These are phyloP conservation scores for Bellardia bayeri DNA, from an alignment of 2,888 invertebrate genomes.

Conservation along the genomic window DNA sequence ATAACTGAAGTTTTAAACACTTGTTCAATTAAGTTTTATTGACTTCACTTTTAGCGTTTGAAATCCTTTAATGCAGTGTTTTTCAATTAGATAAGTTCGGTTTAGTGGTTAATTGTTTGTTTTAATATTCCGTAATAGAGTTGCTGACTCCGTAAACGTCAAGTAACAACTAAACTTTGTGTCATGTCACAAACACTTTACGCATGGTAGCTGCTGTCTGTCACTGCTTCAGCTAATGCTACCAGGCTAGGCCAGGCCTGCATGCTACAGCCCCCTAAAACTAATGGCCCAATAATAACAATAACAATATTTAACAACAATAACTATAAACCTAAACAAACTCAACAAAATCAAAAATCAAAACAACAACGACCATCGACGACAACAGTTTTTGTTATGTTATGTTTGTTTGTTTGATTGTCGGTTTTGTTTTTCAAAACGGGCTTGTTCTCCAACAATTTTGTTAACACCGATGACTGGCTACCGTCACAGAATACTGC, in stretches of 20 bases:
- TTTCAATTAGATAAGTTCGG: neutral
- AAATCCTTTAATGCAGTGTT: constrained; percentile 46
- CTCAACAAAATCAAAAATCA: constrained; percentile 36
- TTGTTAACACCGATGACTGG: constrained; percentile 44
- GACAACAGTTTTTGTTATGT: constrained; percentile 44
- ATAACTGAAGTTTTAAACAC: neutral
- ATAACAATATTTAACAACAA: constrained; percentile 53
- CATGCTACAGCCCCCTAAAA: constrained; percentile 55
- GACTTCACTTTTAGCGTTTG: constrained; percentile 42
- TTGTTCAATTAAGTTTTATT: neutral
- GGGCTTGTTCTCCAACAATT: constrained; percentile 67
- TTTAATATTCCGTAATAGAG: constrained; percentile 65
- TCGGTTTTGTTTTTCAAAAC: constrained; percentile 50
- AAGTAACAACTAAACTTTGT: constrained; percentile 82
- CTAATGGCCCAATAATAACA: constrained; percentile 67
- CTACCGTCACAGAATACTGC: constrained; percentile 21
- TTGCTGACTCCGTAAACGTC: constrained; percentile 81
- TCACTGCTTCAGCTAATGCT: constrained; percentile 40
- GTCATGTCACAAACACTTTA: constrained; percentile 70
- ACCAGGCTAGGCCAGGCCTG: constrained; percentile 4
- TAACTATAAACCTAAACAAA: constrained; percentile 45
- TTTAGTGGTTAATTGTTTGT: constrained; percentile 17
- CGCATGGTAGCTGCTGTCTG: constrained; percentile 62
- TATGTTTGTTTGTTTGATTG: neutral
- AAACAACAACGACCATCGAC: constrained; percentile 65